Base-by-base conservation (phyloP, 2,888 invertebrate species). In the Pomacea canaliculata region DNA sequence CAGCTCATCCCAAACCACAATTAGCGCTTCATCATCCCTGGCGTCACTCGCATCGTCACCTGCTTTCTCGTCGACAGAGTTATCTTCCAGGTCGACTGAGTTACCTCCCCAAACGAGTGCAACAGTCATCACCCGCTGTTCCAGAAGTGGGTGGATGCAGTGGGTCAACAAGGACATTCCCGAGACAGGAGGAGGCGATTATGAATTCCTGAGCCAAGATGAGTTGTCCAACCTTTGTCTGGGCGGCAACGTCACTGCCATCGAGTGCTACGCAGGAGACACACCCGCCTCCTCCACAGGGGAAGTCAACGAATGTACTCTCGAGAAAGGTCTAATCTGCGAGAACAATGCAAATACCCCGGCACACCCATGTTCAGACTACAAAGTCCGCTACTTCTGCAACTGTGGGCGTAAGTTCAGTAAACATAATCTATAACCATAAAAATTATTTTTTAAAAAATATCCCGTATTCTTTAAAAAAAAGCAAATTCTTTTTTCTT, bases 241-340 rank as follows among this genome's bases (percentile, higher is more conserved):
- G 0, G 84, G 81, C 56, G 87, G 87, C 7, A 68, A 84, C 70
- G 85, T 89, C 37, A 82, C 82, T 9, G 81, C 83, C 18, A 86
- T 88, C n/a, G 84, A 88, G 78, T 89, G 89, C 80, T 76, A 83
- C 46, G 83, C 83, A 0, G 80, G 79, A 68, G 84, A 83, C n/a
- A 78, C 79, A 1, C 81, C 82, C 56, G 56, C 76, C 73, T 81
- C 79, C 68, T 79, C 82, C 27, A 83, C 85, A 49, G 84, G 86
- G 13, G 83, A 87, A 65, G 83, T 82, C 1, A 77, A 81, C 18
- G 82, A 79, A 9, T 90, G 90, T 76, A 82, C 85, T 67, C 88
- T 96, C 78, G 94, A 95, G 83, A 92, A 92, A 18, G 96, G 96
- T 0, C 92, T 96, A 0, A 90, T 93, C 4, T 97, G 96, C 88